Percentiles rank a stretch among this genome's conserved stretches.
Conservation (phyloP, 2,113 vertebrate genomes). For the Heterocephalus glaber region DNA sequence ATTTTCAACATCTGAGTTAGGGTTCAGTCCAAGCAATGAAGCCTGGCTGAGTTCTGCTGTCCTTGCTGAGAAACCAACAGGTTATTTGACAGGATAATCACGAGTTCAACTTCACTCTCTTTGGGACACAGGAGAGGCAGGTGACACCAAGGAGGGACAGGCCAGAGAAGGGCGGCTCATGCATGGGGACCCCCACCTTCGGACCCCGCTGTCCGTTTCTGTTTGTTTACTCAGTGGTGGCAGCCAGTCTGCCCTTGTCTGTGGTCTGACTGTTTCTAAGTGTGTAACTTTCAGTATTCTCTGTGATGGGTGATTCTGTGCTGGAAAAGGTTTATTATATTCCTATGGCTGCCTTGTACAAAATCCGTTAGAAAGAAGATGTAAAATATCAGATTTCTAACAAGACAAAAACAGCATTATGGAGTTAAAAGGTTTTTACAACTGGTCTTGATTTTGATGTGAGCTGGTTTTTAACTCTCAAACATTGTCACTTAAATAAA, state of each 20-base stretch:
- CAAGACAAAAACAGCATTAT: slow-evolving; percentile 70
- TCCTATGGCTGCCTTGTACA: slow-evolving; percentile 86
- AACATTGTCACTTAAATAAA: slow-evolving; percentile 84
- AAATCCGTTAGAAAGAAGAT: slow-evolving; percentile 76
- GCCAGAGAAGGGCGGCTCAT: neutral
- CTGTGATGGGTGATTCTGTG: slow-evolving; percentile 80
- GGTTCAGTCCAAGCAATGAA: neutral
- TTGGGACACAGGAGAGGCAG: neutral
- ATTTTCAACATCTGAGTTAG: neutral
- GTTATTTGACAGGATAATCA: neutral
- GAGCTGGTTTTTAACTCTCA: slow-evolving; percentile 87
- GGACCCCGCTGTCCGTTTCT: slow-evolving; percentile 49
- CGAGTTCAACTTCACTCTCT: neutral
- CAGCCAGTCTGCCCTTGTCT: slow-evolving; percentile 72
- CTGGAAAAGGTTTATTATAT: slow-evolving; percentile 81
- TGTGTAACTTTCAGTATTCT: slow-evolving; percentile 77
- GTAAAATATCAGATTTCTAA: slow-evolving; percentile 84
- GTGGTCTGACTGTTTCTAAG: slow-evolving; percentile 79
- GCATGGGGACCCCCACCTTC: slow-evolving; percentile 59
- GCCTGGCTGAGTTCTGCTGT: neutral
- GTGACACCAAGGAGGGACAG: neutral
- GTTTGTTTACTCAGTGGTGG: slow-evolving; percentile 72
- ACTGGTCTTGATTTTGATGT: slow-evolving; percentile 86
- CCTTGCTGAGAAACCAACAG: neutral
- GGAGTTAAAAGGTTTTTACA: slow-evolving; percentile 84